Evolutionary conservation across 2,797 vertebrate species (phyloP), one percentile per base, ranked within the genome.

Genomic region (Enteromius unitaeniatus): DNA sequence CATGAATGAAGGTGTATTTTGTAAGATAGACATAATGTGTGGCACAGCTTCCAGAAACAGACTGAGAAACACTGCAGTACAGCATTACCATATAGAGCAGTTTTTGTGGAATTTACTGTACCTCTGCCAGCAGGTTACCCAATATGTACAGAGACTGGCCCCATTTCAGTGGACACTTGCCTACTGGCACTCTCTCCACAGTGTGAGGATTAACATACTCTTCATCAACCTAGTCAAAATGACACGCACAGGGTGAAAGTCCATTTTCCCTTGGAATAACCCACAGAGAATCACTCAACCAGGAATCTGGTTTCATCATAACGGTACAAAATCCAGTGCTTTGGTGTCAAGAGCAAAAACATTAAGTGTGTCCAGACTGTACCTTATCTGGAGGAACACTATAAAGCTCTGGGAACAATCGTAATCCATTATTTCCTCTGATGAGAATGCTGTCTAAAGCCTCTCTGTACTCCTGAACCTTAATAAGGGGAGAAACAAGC

Each of bases 381-480:
- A 96, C 97, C 94, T 94, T 97, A 47, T 98, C 95, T 0, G 90
- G 73, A 0, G 98, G 98, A 55, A 99, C 98, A 0, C 96, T 97
- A 93, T 99, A 99, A 31, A 99, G 95, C 89, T 99, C 97, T 0
- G 98, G 98, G 40, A 99, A 9, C 86, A 99, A 93, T 8, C 84
- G 87, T 2, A 99, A 69, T 37, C 98, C 98, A 0, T 98, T 96
- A 86, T 97, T 96, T 81, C 95, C 96, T 89, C 98, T 98, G 91
- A 99, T 96, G 45, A 98, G 94, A 90, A 99, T 95, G 0, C 93
- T 95, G 76, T 99, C 97, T 85, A 99, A 94, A 81, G 97, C 97
- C 86, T 98, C 96, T 87, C 96, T 94, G 88, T 99, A 99, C 87
- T 99, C 98, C 88, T 97, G 95, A 17, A 99, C 97, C 98, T 99